Evolutionary conservation across 2,113 vertebrate species (phyloP), one percentile per base, ranked within the genome.

Genomic region (Heptranchias perlo): DNA sequence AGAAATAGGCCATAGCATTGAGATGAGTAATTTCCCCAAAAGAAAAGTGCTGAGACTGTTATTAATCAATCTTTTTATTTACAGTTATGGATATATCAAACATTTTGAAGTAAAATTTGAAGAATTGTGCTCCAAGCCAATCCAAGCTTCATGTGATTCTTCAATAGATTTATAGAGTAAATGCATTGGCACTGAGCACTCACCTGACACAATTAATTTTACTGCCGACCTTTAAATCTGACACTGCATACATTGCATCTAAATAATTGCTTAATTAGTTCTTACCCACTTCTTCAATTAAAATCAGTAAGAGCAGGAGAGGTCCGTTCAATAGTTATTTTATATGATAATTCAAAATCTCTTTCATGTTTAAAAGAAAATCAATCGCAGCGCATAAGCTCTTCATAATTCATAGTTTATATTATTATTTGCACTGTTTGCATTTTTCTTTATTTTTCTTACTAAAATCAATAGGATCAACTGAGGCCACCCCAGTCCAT

Each of bases 371-470:
- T 11, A 94, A 93, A 82, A 78, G 52, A 76, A 76, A 96, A 96
- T 97, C 96, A 92, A 96, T 97, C 96, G 96, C 49, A 28, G 62
- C 39, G 96, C 87, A 96, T 96, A 94, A 96, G 96, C 84, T 96
- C 93, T 91, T 96, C 96, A 96, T 96, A 96, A 97, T 97, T 96
- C 96, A 96, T 96, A 96, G 96, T 96, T 96, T 95, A 65, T 96
- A 96, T 97, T 96, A 96, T 96, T 96, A 96, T 96, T 96, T 96
- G 96, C 96, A 96, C 64, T 96, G 96, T 96, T 95, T 96, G 96
- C 97, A 96, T 28, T 92, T 62, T 31, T 64, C 44, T 52, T 7
- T 61, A 65, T 23, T 95, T 95, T 67, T 73, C 44, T 5, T 73
- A 95, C 11, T 69, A 35, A 67, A 73, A 73, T 35, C 25, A 95